phyloP scores from a whole-genome alignment of 2,113 vertebrate species.

The Mesembrinibis cayennensis region DNA sequence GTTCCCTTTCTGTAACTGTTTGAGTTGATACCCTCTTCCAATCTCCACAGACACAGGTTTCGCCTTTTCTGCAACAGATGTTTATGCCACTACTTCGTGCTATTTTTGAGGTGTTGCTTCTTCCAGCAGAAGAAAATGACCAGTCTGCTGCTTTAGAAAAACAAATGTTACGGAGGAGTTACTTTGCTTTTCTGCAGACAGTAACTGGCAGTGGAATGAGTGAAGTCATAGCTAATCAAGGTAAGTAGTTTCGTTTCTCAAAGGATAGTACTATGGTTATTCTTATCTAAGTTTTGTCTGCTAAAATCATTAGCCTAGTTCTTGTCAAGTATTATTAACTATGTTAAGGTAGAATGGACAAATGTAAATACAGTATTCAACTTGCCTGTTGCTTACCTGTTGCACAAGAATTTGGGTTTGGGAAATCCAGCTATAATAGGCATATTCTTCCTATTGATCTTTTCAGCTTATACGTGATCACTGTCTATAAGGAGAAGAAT shows the following conservation, averaged over 20 bases:
- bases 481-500: neutral
- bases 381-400: neutral
- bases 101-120: constrained; percentile 92
- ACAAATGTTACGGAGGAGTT: constrained; percentile 94
- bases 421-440: neutral
- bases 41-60: constrained; percentile 87
- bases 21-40: neutral
- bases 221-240: constrained; percentile 95
- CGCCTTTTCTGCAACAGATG: constrained; percentile 96
- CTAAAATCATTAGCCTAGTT: neutral
- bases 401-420: neutral
- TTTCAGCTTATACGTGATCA: neutral
- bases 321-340: neutral
- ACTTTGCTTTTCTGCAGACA: constrained; percentile 95
- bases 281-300: neutral
- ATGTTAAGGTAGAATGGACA: neutral
- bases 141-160: constrained; percentile 96
- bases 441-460: neutral
- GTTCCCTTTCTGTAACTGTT: neutral
- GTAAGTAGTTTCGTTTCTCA: constrained; percentile 69
- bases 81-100: constrained; percentile 96
- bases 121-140: constrained; percentile 96
- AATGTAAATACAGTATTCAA: neutral
- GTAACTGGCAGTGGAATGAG: constrained; percentile 93
- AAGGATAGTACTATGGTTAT: neutral